phyloP scores from a whole-genome alignment of 2,113 vertebrate species.

The cat (Felis catus) region F.catus_Fca126_mat1.0 CM031411.1:75355001-75355500 shows the following conservation, averaged over 20 bases:
- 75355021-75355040: conserved; percentile 34
- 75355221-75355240: neutral
- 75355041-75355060: conserved; percentile 22
- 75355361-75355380: conserved; percentile 47
- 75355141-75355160: conserved; percentile 59
- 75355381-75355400: neutral
- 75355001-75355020: neutral
- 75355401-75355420: conserved; percentile 25
- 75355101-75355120: conserved; percentile 54
- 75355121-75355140: conserved; percentile 36
- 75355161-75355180: conserved; percentile 19
- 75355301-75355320: neutral
- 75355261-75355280: neutral
- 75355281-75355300: conserved; percentile 36
- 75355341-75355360: neutral
- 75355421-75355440: neutral
- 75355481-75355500: neutral
- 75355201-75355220: neutral
- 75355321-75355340: neutral
- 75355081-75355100: conserved; percentile 1
- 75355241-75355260: neutral
- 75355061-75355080: conserved; percentile 57
- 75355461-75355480: neutral
- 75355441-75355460: conserved; percentile 5
- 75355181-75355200: neutral